These are phyloP conservation scores for Ptyas mucosa DNA, from an alignment of 2,113 vertebrate species.

Conservation along the genomic window DNA sequence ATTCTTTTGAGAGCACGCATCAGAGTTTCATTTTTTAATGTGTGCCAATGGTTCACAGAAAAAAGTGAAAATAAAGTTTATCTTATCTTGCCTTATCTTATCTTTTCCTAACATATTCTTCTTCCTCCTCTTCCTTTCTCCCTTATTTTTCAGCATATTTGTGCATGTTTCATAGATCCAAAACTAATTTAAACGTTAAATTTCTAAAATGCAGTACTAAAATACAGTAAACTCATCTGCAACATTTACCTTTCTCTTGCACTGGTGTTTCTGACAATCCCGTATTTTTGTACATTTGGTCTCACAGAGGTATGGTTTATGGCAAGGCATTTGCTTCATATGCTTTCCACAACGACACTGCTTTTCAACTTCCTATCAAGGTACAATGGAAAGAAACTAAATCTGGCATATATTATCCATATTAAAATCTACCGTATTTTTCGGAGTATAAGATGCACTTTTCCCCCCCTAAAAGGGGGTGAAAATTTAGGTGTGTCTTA, in stretches of 20 bases:
- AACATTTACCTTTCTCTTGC: constrained; percentile 84
- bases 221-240: neutral
- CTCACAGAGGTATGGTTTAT: constrained; percentile 93
- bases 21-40: neutral
- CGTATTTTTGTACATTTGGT: constrained; percentile 86
- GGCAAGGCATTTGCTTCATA: constrained; percentile 83
- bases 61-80: no score
- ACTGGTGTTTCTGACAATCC: constrained; percentile 90
- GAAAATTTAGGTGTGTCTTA: no score
- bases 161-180: no score
- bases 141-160: neutral
- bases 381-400: neutral
- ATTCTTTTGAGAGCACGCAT: neutral
- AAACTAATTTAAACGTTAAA: neutral
- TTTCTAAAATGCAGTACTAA: neutral
- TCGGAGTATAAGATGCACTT: no score
- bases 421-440: no score
- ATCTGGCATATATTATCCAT: neutral
- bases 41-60: neutral
- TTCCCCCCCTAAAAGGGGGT: no score
- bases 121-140: no score
- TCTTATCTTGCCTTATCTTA: no score
- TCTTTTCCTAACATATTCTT: no score
- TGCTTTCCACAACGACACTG: constrained; percentile 92
- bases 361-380: constrained; percentile 88